Conservation (phyloP, 2,888 invertebrate genomes). For the Isoperla grammatica region DNA sequence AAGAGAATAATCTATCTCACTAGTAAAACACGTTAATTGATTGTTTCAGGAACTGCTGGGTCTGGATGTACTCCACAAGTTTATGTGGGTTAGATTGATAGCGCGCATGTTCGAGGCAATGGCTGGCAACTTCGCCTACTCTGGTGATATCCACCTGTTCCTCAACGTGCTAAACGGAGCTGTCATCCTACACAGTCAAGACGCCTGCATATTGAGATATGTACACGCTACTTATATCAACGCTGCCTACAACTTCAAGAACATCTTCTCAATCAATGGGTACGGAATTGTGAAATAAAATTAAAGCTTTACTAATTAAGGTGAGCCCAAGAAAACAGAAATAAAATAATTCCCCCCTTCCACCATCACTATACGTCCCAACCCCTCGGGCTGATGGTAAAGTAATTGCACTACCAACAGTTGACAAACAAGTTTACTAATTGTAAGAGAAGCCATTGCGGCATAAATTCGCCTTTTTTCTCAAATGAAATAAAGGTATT, state of each 20-base stretch:
- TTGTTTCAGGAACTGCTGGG: slow-evolving; percentile 69
- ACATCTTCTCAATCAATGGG: slow-evolving; percentile 97
- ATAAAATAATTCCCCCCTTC: neutral
- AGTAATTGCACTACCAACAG: too few relatives aligned
- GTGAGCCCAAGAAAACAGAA: too few relatives aligned
- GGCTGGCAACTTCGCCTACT: slow-evolving; percentile 95
- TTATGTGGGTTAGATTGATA: slow-evolving; percentile 96
- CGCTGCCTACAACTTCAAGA: slow-evolving; percentile 96
- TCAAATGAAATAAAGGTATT: too few relatives aligned
- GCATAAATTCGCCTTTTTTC: too few relatives aligned
- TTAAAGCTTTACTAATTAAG: neutral
- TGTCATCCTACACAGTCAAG: slow-evolving; percentile 93
- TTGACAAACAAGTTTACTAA: too few relatives aligned
- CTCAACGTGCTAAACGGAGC: slow-evolving; percentile 97
- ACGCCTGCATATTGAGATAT: slow-evolving; percentile 89
- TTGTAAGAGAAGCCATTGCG: too few relatives aligned
- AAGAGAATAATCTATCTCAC: too few relatives aligned
- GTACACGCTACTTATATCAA: slow-evolving; percentile 97
- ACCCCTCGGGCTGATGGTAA: too few relatives aligned
- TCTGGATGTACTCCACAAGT: slow-evolving; percentile 94
- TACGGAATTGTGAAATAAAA: slow-evolving; percentile 41
- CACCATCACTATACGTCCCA: too few relatives aligned
- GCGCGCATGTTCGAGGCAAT: slow-evolving; percentile 96
- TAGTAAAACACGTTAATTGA: too few relatives aligned
- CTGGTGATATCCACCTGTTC: slow-evolving; percentile 95